Base-by-base conservation (phyloP, 1,140 invertebrate species). In the Adoxophyes honmai region DNA sequence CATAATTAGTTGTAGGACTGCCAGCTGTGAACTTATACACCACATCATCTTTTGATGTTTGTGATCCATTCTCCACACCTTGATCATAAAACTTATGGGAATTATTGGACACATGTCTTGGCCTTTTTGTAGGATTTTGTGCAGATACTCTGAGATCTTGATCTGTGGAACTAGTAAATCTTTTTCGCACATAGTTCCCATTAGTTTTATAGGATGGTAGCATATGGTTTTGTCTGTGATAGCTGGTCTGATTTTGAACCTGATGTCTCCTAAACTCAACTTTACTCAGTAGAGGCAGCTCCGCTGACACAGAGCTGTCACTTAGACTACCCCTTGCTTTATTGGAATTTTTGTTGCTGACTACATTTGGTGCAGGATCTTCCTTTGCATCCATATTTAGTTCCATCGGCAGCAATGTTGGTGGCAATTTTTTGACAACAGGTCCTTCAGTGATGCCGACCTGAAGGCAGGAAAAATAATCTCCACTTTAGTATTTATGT, bases 391-490 rank as follows among this genome's bases (percentile, higher is more conserved):
- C 78, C 77, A 69, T 70, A 59, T 74, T 78, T 64, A 65, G 66
- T 72, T 78, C 78, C 75, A 68, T 82, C 72, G 75, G 78, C 79
- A 76, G 80, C 81, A 78, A 66, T 71, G 78, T 76, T 70, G 81
- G 70, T 78, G 81, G 81, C 81, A 86, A 81, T 60, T 74, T 86
- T 83, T 86, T 85, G 78, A 72, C 74, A 70, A 78, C 78, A 74
- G 83, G 79, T 81, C 79, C 86, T 83, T 87, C 86, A 86, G 84
- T 88, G 86, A 86, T 86, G 84, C 81, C 82, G 85, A 87, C 86
- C 84, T 87, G 84, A 86, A 88, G 84, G 84, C 84, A 88, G 84
- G 84, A 88, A 87, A 88, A 88, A 88, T 88, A 74, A 86, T 86
- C 86, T 88, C 84, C 86, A 88, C 79, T 88, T 88, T 88, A 87